Evolutionary conservation across 1,140 invertebrate species (phyloP).

Genomic region (Vanessa atalanta): DNA sequence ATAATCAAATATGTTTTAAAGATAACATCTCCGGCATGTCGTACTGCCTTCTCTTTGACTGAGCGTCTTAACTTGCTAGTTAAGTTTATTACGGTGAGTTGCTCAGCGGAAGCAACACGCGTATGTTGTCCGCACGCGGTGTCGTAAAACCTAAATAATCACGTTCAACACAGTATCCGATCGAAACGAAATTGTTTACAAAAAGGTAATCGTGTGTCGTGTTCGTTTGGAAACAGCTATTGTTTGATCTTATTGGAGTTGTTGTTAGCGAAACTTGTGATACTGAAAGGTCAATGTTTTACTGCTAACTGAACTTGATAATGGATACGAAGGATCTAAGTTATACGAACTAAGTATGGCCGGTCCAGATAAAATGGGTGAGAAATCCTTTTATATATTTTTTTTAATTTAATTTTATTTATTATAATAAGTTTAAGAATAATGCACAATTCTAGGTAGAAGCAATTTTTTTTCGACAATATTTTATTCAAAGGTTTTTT

Average conservation of each 20-base stretch:
- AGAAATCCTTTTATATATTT: not conserved
- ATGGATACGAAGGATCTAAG: not conserved
- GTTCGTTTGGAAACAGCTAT: not conserved
- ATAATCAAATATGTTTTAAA: constrained; percentile 5
- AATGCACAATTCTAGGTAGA: too few species aligned
- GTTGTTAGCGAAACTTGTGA: not conserved
- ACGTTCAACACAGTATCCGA: not conserved
- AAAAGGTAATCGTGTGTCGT: constrained; percentile 14
- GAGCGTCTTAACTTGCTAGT: constrained; percentile 15
- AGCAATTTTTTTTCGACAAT: too few species aligned
- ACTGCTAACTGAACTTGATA: constrained; percentile 9
- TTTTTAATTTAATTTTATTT: not conserved
- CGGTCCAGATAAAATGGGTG: not conserved
- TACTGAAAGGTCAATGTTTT: not conserved
- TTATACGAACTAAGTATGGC: not conserved
- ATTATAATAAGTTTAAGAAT: too few species aligned
- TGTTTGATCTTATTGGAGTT: not conserved
- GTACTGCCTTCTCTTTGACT: constrained; percentile 4
- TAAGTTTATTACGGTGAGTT: constrained; percentile 23
- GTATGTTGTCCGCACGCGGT: constrained; percentile 14
- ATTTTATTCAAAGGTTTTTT: too few species aligned
- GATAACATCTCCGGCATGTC: not conserved
- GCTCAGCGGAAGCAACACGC: constrained; percentile 26
- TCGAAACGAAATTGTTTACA: constrained; percentile 23
- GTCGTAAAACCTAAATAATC: not conserved